Evolutionary conservation across 2,888 invertebrate species (phyloP).

Genomic region (Callosobruchus maculatus): DNA sequence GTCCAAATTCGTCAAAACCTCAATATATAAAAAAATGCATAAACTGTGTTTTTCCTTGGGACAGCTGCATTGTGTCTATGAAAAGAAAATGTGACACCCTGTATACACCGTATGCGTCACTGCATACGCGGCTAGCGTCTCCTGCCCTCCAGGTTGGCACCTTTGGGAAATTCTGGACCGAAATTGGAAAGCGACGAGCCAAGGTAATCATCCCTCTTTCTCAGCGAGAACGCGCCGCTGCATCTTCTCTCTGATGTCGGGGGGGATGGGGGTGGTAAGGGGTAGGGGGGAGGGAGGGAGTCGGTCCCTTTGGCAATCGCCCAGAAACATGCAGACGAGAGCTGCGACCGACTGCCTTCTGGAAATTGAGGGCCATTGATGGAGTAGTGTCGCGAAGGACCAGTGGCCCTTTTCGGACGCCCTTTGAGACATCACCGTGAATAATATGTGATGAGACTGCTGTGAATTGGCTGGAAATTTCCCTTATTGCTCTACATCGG

Average conservation of each 20-base stretch:
- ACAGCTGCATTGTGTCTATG: not conserved
- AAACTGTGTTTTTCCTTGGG: too few species aligned
- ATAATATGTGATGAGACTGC: not conserved
- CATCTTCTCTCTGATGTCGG: not conserved
- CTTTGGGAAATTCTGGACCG: not conserved
- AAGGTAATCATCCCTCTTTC: not conserved
- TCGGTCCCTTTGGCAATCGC: not conserved
- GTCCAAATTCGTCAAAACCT: too few species aligned
- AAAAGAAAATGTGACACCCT: too few species aligned
- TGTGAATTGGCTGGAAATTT: not conserved
- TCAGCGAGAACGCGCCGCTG: not conserved
- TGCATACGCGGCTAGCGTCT: not conserved
- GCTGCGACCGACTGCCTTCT: not conserved
- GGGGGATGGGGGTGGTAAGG: not conserved
- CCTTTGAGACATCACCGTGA: not conserved
- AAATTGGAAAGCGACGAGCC: not conserved
- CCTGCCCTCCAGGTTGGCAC: not conserved
- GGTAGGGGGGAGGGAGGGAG: not conserved
- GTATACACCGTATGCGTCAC: not conserved
- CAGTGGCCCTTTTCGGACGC: not conserved
- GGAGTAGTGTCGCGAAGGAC: not conserved
- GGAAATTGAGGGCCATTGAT: not conserved
- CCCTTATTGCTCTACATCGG: not conserved
- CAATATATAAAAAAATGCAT: too few species aligned
- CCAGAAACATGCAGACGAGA: not conserved